Conservation (phyloP, 2,888 invertebrate genomes). For the Diabrotica balteata region DNA sequence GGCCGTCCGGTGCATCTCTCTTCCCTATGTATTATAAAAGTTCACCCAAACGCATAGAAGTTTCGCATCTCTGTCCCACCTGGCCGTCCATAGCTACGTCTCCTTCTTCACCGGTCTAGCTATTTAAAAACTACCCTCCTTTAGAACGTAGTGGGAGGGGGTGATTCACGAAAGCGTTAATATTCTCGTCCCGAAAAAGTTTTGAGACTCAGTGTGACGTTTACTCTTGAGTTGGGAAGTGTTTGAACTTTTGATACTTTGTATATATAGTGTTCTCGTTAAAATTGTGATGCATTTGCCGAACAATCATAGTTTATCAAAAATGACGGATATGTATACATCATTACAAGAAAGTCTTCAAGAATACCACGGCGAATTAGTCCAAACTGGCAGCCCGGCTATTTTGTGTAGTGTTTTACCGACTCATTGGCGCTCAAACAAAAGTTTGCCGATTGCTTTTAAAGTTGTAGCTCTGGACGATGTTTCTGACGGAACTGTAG, state of each 20-base stretch:
- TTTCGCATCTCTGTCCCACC: constrained; percentile 34
- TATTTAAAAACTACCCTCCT: constrained; percentile 63
- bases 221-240: constrained; percentile 35
- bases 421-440: constrained; percentile 96
- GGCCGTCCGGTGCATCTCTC: constrained; percentile 36
- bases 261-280: constrained; percentile 32
- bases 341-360: constrained; percentile 80
- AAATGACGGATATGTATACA: constrained; percentile 77
- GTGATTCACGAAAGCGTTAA: constrained; percentile 50
- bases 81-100: constrained; percentile 34
- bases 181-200: constrained; percentile 59
- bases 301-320: constrained; percentile 63
- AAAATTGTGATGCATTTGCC: constrained; percentile 69
- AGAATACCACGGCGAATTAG: constrained; percentile 91
- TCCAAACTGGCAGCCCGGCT: constrained; percentile 94
- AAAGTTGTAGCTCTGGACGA: constrained; percentile 95
- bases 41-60: constrained; percentile 56
- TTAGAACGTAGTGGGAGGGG: constrained; percentile 54
- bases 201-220: constrained; percentile 46
- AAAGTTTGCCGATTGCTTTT: constrained; percentile 94
- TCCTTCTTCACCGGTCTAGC: constrained; percentile 52
- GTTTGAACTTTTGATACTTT: constrained; percentile 32
- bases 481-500: constrained; percentile 91
- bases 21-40: constrained; percentile 53
- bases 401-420: constrained; percentile 94